phyloP scores from a whole-genome alignment of 1,140 invertebrate species.

The Nixonia krombeini region DNA sequence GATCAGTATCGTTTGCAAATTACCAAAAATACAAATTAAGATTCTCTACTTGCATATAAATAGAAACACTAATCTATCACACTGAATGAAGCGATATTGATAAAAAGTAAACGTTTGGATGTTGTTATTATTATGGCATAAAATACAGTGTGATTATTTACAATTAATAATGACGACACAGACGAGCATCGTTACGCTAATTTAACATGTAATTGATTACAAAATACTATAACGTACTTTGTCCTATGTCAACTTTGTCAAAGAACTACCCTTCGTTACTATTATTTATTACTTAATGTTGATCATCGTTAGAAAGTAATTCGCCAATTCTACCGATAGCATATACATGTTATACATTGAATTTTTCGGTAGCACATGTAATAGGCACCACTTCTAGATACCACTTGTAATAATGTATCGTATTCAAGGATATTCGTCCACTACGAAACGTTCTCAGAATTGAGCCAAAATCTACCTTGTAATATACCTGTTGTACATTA shows the following conservation, averaged over 20 bases:
- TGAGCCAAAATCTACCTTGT: conserved; percentile 9
- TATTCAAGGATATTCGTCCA: conserved; percentile 3
- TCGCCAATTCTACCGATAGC: conserved; percentile 21
- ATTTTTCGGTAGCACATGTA: conserved; percentile 11
- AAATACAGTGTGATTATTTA: background rate
- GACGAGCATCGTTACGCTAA: conserved; percentile 1
- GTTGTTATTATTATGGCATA: background rate
- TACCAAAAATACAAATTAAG: too few species aligned
- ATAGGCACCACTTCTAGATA: conserved; percentile 5
- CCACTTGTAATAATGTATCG: background rate
- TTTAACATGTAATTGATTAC: conserved; percentile 13
- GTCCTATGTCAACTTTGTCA: conserved; percentile 41
- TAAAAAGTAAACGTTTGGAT: too few species aligned
- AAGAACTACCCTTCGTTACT: conserved; percentile 42
- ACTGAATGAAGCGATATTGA: too few species aligned
- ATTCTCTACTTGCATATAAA: too few species aligned
- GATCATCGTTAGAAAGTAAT: conserved; percentile 30
- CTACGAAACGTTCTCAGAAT: background rate
- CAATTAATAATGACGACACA: background rate
- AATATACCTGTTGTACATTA: conserved; percentile 25
- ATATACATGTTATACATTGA: conserved; percentile 6
- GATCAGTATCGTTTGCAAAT: too few species aligned
- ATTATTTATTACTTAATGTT: conserved; percentile 40
- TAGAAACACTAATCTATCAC: too few species aligned
- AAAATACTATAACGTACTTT: conserved; percentile 18